Percentiles rank a stretch among this genome's conserved stretches.
phyloP scores from a whole-genome alignment of 2,888 invertebrate genomes.

The Galeruca laticollis region DNA sequence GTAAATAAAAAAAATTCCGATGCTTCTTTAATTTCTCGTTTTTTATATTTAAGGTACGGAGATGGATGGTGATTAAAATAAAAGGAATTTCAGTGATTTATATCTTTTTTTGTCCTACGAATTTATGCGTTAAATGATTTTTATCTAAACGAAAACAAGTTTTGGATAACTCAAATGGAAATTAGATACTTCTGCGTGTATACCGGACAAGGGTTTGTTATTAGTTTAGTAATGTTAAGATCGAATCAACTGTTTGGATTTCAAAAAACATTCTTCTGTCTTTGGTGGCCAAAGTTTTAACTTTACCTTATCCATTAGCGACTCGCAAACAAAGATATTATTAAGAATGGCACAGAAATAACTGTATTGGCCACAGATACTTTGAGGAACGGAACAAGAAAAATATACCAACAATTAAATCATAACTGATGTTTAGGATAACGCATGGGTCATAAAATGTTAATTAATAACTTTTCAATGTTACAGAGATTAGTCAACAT shows the following conservation, averaged over 20 bases:
- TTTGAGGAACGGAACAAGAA: too few relatives aligned
- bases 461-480: too few relatives aligned
- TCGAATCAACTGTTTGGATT: neutral
- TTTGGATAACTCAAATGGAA: conserved; percentile 28
- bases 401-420: too few relatives aligned
- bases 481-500: too few relatives aligned
- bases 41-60: conserved; percentile 27
- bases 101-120: conserved; percentile 37
- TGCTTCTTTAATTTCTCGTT: conserved; percentile 18
- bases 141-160: conserved; percentile 28
- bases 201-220: neutral
- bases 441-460: too few relatives aligned
- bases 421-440: too few relatives aligned
- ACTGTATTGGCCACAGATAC: too few relatives aligned
- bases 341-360: too few relatives aligned
- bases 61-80: conserved; percentile 42
- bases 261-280: too few relatives aligned
- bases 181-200: conserved; percentile 11
- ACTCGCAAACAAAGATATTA: neutral
- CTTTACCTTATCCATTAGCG: too few relatives aligned
- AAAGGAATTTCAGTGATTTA: conserved; percentile 42
- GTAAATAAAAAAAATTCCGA: conserved; percentile 32
- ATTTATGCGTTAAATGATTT: conserved; percentile 35
- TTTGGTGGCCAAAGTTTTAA: too few relatives aligned
- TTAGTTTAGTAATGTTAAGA: neutral